A percentile compares a stretch with the other conserved stretches of the same genome.
Evolutionary conservation across 2,888 invertebrate genomes (phyloP).

Genomic region (Blera fallax): DNA sequence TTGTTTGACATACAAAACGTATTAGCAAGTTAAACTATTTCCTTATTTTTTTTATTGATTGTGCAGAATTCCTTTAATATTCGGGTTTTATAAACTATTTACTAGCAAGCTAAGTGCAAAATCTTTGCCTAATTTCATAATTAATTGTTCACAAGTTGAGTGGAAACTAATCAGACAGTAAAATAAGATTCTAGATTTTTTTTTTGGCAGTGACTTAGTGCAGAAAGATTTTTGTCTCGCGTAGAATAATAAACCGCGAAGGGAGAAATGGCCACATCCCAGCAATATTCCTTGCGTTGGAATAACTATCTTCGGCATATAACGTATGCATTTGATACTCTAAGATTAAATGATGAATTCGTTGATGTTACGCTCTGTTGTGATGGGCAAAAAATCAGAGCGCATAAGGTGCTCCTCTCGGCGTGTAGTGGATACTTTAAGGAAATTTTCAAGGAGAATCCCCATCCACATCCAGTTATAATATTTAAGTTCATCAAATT

Average conservation of each 20-base stretch:
- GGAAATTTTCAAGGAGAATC: constrained; percentile 88
- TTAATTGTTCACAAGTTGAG: neutral
- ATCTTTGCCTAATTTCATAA: neutral
- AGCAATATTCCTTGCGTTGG: constrained; percentile 93
- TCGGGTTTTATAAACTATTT: neutral
- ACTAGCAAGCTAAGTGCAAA: neutral
- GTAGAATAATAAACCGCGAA: constrained; percentile 53
- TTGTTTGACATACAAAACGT: constrained; percentile 63
- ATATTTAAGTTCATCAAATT: constrained; percentile 91
- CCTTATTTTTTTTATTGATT: constrained; percentile 60
- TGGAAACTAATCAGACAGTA: neutral
- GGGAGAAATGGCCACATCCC: constrained; percentile 84
- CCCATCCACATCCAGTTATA: constrained; percentile 90
- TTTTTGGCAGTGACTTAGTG: neutral
- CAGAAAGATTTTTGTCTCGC: neutral
- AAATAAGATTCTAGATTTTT: neutral
- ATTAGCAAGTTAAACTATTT: constrained; percentile 36
- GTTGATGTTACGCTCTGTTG: constrained; percentile 94
- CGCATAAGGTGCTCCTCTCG: constrained; percentile 92
- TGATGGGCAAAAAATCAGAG: constrained; percentile 91
- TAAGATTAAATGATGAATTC: constrained; percentile 87
- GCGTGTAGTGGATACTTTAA: constrained; percentile 92
- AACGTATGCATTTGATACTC: constrained; percentile 89
- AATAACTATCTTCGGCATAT: constrained; percentile 92
- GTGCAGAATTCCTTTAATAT: constrained; percentile 1